Base-by-base conservation (phyloP, 2,797 vertebrate species). In the Sylvilagus floridanus region DNA sequence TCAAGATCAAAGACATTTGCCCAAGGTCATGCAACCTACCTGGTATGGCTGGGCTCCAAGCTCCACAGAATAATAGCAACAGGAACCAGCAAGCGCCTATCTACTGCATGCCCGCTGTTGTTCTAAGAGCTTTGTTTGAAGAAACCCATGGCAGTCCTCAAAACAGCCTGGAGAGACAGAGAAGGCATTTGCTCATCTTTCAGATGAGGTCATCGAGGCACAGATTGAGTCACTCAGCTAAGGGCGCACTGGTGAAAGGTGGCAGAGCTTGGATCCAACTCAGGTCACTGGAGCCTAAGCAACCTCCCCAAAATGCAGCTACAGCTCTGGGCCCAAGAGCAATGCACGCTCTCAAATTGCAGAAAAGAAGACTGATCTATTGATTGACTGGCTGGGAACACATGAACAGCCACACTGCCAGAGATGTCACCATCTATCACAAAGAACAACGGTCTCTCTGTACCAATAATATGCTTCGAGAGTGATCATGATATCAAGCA, bases 381-480 rank as follows among this genome's bases (percentile, higher is more conserved):
- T 57, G 75, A 92, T 37, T 72, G 54, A 24, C 68, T 69, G 77
- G 30, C 92, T 28, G 87, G 86, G 84, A 65, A 68, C 19, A 32
- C 75, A 87, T 60, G 83, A 92, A 72, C 28, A 96, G 83, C 76
- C 57, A 65, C 76, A 9, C 35, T 75, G 35, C 54, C 75, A 71
- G 87, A 75, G 90, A 95, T 91, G 79, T 93, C 92, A 16, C 92
- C 93, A 65, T 84, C 88, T 90, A 28, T 75, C 66, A 68, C 92
- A 84, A 85, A 87, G 72, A 89, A 96, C 94, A 96, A 91, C 77
- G 65, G 60, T 54, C 19, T 77, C 52, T 91, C 83, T 96, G 86
- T 79, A 77, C 71, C 66, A 77, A 92, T 79, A 82, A 92, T 57
- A 35, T 69, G 79, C 68, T 79, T 92, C 90, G 62, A 87, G 92